These are phyloP conservation scores for Neoascia interrupta DNA, from an alignment of 2,888 invertebrate genomes.

Conservation along the genomic window DNA sequence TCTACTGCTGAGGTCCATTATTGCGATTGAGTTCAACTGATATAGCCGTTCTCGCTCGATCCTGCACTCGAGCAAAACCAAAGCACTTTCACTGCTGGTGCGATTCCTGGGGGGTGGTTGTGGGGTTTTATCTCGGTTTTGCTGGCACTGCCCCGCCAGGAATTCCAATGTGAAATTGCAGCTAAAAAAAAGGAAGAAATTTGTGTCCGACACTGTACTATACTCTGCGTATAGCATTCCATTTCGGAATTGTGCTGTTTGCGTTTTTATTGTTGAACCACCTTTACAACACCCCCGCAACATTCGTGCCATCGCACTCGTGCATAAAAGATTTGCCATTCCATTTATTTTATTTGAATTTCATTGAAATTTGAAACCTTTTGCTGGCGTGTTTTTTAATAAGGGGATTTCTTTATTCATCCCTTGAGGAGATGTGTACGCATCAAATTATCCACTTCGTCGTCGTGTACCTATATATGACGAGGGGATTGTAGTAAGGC, in stretches of 20 bases:
- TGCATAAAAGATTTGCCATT: constrained; percentile 68
- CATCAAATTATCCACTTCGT: constrained; percentile 59
- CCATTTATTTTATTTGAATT: constrained; percentile 69
- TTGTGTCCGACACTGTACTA: constrained; percentile 27
- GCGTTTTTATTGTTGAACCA: constrained; percentile 53
- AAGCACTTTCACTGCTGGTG: background rate
- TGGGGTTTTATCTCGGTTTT: constrained; percentile 42
- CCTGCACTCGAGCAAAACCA: too few relatives aligned
- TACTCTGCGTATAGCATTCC: constrained; percentile 13
- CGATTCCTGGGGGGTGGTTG: constrained; percentile 11
- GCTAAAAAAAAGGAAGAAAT: constrained; percentile 22
- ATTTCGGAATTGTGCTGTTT: constrained; percentile 43
- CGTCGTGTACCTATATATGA: too few relatives aligned
- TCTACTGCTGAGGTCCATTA: constrained; percentile 55
- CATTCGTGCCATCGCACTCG: background rate
- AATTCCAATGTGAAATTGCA: constrained; percentile 56
- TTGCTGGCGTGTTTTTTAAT: constrained; percentile 41
- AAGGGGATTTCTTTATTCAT: constrained; percentile 60
- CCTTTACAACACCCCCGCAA: constrained; percentile 6
- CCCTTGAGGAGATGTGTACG: constrained; percentile 53
- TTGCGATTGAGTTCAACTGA: constrained; percentile 63
- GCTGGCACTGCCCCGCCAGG: constrained; percentile 19
- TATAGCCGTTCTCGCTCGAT: constrained; percentile 32
- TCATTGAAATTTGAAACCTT: constrained; percentile 70
- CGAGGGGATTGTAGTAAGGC: constrained; percentile 2